Base-by-base conservation (phyloP, 2,113 vertebrate genomes). In the Neolamprologus sp. region DNA sequence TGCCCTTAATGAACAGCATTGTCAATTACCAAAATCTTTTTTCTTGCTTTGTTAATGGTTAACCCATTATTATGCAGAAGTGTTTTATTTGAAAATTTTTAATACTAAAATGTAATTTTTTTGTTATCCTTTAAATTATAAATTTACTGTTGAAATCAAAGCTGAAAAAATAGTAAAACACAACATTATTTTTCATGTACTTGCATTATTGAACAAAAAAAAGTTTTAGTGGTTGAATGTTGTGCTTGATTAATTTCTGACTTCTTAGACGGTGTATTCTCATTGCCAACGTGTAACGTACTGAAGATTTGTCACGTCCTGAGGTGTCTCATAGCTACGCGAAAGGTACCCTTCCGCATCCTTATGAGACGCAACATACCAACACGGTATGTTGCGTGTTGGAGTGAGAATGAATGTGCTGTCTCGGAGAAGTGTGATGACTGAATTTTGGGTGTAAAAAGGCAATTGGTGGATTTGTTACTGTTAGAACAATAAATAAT, bases 271-370 rank as follows among this genome's bases (percentile, higher is more conserved):
- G 2, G 5, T 33, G 57, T 33, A 33, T 60, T 33, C 57, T 19
- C 57, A 60, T 60, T 60, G 28, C 16, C 57, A 33, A 33, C 1
- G 2, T 16, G 55, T 16, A 58, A 28, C 55, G 16, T 58, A 28
- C 55, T 58, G 54, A 57, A 57, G 54, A 57, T 57, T 16, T 4
- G 16, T 11, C 28, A 33, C 3, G 0, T 60, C 28, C 0, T 33
- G 28, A 60, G 58, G 58, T 19, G 16, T 60, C 16, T 60, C 58
- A 33, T 60, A 60, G 14, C 14, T 30, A 60, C 5, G 8, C 5
- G 0, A 30, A 58, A 60, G 58, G 28, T 60, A 33, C 58, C 28
- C 16, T 33, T 33, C 58, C 1, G 3, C 28, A 10, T 60, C 0
- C 58, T 63, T 19, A 33, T 63, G 57, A 60, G 57, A 33, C 14